phyloP scores from a whole-genome alignment of 2,888 invertebrate genomes.

The Leucoptera coffeella region DNA sequence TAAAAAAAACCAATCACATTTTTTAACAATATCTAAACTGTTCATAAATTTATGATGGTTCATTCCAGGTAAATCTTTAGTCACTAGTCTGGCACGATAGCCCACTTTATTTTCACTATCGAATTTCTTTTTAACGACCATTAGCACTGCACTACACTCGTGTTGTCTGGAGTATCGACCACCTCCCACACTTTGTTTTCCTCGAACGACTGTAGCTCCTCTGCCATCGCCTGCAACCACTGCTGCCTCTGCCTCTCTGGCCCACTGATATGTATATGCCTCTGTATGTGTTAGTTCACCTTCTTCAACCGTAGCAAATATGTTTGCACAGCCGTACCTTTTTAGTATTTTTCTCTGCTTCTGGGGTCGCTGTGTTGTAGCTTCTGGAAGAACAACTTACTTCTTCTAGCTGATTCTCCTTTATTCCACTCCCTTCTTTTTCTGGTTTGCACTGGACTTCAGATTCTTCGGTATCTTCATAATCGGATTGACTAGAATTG shows the following conservation, averaged over 20 bases:
- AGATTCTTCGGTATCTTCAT: no score
- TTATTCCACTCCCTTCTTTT: no score
- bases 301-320: slow-evolving; percentile 1
- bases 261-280: slow-evolving; percentile 5
- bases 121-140: slow-evolving; percentile 3
- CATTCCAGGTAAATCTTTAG: slow-evolving; percentile 3
- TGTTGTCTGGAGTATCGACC: slow-evolving; percentile 4
- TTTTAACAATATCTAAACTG: no score
- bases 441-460: no score
- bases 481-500: no score
- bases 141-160: slow-evolving; percentile 3
- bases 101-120: slow-evolving; percentile 3
- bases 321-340: slow-evolving; percentile 5
- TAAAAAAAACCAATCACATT: no score
- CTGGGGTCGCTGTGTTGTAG: no score
- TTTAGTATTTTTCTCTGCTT: no score
- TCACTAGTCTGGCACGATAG: no score
- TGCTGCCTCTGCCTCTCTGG: slow-evolving; percentile 6
- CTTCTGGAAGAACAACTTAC: no score
- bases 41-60: no score
- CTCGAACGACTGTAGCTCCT: slow-evolving; percentile 7
- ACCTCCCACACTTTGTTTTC: slow-evolving; percentile 7
- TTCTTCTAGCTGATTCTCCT: no score
- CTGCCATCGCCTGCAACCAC: slow-evolving; percentile 7
- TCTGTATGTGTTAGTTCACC: slow-evolving; percentile 5